Conservation (phyloP, 2,888 invertebrate genomes). For the Cloeon dipterum region DNA sequence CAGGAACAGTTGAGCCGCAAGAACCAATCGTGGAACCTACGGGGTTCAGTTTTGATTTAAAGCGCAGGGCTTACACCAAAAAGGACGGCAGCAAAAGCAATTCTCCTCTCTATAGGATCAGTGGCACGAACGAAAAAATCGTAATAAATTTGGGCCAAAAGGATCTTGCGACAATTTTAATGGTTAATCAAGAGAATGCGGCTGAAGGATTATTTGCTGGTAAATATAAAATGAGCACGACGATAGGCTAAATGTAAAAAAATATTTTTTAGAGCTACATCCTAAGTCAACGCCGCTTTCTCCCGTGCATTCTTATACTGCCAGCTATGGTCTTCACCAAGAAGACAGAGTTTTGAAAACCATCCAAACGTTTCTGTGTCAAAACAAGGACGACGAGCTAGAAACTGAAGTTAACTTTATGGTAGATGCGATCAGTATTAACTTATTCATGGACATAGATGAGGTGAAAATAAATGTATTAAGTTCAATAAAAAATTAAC, state of each 20-base stretch:
- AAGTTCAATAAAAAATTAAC: neutral
- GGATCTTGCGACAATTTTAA: slow-evolving; percentile 45
- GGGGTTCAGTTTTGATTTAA: slow-evolving; percentile 44
- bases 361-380: slow-evolving; percentile 48
- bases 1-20: slow-evolving; percentile 47
- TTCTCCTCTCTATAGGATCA: slow-evolving; percentile 31
- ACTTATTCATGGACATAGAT: slow-evolving; percentile 47
- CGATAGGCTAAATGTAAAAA: neutral
- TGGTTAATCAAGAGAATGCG: slow-evolving; percentile 48
- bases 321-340: slow-evolving; percentile 7
- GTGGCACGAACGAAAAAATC: slow-evolving; percentile 39
- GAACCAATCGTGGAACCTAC: slow-evolving; percentile 57
- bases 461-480: slow-evolving; percentile 22
- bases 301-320: slow-evolving; percentile 16
- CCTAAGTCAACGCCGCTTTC: slow-evolving; percentile 13
- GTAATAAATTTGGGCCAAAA: slow-evolving; percentile 47
- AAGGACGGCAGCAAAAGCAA: too few species aligned
- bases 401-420: slow-evolving; percentile 31
- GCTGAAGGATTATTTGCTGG: slow-evolving; percentile 16
- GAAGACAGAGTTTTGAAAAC: slow-evolving; percentile 35
- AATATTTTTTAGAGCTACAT: slow-evolving; percentile 13
- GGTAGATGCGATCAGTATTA: slow-evolving; percentile 44
- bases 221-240: slow-evolving; percentile 5
- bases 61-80: too few species aligned
- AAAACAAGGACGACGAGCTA: slow-evolving; percentile 36